Evolutionary conservation across 2,797 vertebrate genomes (phyloP), one percentile per base, ranked within the genome.

Genomic region (Pterois miles): DNA sequence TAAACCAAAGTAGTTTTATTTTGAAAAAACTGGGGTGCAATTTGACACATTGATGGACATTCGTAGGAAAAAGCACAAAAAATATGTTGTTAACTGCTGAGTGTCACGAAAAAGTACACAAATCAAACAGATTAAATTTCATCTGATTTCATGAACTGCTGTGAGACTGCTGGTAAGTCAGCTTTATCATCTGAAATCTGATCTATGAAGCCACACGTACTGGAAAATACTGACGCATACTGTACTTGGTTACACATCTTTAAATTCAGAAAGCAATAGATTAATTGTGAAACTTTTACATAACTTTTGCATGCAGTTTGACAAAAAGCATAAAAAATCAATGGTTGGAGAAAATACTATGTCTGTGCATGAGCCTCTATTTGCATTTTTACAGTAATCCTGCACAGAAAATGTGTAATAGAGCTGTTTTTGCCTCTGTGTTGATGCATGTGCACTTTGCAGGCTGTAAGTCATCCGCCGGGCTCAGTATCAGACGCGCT

Each of bases 171-270:
- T 29, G 29, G 68, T 69, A 59, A 22, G 36, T 29, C 33, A 5
- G 43, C 63, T 74, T 38, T 71, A 64, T 34, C 43, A 3, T 62
- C 62, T 60, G 75, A 72, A 80, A 80, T 52, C n/a, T 50, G 65
- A 88, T 62, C 62, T 53, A 7, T 2, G 67, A 11, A 69, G 58
- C 43, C 48, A 43, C 33, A 33, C 68, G 34, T 29, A 54, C 60
- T 7, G 23, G 9, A 66, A 78, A 48, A 74, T 20, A 56, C 13
- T 18, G 43, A 8, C n/a, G 29, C 65, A 65, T 10, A 22, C 14
- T 48, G 36, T 50, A 22, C 1, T 43, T 8, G 12, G 0, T 48
- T 31, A 31, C 4, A 54, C 33, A n/a, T 33, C 13, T 69, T 34
- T 38, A 69, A 27, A 73, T 53, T 68, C 6, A 54, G 29, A 22